Percentiles rank a stretch among this genome's conserved stretches.
phyloP scores from a whole-genome alignment of 2,888 invertebrate genomes.

The Rhagophthalmus giganteus region DNA sequence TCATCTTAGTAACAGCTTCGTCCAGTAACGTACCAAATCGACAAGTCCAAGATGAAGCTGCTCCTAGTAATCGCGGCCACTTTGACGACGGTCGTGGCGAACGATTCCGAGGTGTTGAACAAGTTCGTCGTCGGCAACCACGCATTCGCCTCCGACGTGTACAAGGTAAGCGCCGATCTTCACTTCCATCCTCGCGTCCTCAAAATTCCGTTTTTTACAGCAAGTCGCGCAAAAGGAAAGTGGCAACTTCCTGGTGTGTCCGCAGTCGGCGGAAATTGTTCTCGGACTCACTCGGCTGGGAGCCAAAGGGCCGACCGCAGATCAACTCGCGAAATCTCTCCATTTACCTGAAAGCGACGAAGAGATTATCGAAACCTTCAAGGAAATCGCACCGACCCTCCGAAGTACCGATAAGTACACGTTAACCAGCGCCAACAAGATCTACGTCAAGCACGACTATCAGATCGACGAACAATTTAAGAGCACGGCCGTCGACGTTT shows the following conservation, averaged over 20 bases:
- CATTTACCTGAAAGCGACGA: background rate
- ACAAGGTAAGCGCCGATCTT: no score
- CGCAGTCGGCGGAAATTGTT: background rate
- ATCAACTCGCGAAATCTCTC: background rate
- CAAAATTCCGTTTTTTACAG: no score
- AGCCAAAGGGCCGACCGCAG: conserved; percentile 2
- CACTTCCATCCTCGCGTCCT: no score
- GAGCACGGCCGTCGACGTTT: background rate
- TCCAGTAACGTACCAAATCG: no score
- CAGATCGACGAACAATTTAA: background rate
- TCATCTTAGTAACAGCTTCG: no score
- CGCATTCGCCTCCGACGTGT: no score
- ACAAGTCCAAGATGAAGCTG: no score
- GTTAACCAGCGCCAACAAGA: background rate
- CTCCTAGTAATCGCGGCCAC: no score
- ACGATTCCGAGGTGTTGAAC: no score
- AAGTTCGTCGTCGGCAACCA: no score
- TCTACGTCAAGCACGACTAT: background rate
- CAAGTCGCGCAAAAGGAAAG: no score
- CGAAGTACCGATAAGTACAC: background rate
- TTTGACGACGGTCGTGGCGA: no score
- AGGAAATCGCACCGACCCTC: background rate
- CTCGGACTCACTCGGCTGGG: background rate
- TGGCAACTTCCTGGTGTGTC: conserved; percentile 4
- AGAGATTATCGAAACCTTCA: background rate